Percentiles rank a stretch among this genome's conserved stretches.
Conservation (phyloP, 2,888 invertebrate species). For the Lycia hirtaria region DNA sequence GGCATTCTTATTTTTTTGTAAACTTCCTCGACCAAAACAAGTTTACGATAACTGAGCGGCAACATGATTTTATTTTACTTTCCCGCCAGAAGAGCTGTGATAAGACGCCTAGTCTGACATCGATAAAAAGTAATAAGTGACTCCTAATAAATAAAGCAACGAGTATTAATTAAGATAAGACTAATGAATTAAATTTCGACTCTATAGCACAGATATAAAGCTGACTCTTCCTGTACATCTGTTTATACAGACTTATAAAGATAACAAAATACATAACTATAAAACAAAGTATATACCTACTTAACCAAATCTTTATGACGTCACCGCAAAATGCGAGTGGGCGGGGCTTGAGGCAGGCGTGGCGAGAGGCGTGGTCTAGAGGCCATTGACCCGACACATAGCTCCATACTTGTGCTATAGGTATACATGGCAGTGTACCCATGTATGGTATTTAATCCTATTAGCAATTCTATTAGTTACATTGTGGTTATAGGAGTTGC, state of each 20-base stretch:
- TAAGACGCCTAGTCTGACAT: too few relatives aligned
- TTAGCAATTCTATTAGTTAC: slow-evolving; percentile 73
- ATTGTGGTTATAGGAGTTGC: slow-evolving; percentile 38
- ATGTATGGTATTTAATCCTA: slow-evolving; percentile 56
- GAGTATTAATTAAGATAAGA: too few relatives aligned
- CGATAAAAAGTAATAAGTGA: too few relatives aligned
- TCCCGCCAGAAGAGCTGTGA: too few relatives aligned
- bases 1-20: too few relatives aligned
- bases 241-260: neutral
- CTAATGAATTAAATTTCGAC: too few relatives aligned
- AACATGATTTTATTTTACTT: too few relatives aligned
- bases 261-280: too few relatives aligned
- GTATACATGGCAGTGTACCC: slow-evolving; percentile 36
- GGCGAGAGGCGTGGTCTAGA: slow-evolving; percentile 64
- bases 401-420: slow-evolving; percentile 45
- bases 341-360: slow-evolving; percentile 70
- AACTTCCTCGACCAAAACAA: too few relatives aligned
- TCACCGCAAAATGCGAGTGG: slow-evolving; percentile 57
- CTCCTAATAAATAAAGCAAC: too few relatives aligned
- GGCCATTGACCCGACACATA: slow-evolving; percentile 63
- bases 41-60: too few relatives aligned
- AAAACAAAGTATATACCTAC: too few relatives aligned
- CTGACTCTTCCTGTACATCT: neutral
- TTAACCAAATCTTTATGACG: slow-evolving; percentile 39
- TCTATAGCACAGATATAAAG: neutral